Evolutionary conservation across 2,797 vertebrate species (phyloP), one percentile per base, ranked within the genome.

Genomic region (Micrastur ruficollis): DNA sequence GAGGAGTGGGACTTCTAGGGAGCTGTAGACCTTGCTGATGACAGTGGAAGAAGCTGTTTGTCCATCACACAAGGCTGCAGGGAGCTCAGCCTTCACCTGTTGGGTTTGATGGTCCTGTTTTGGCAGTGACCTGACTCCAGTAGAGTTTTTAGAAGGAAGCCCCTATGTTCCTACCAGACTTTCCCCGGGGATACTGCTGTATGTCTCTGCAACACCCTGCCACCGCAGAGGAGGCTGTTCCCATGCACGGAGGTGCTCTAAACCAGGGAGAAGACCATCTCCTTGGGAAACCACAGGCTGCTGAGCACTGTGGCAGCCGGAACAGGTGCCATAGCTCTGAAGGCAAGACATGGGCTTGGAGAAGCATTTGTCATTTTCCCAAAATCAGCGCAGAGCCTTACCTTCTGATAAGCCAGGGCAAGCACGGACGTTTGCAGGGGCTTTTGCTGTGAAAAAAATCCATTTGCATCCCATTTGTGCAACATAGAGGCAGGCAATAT

Each of bases 91-190:
- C 9, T 2, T 52, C 8, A 5, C 62, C 50, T 0, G 0, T 5
- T 12, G 40, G 13, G n/a, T 73, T 56, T 34, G 40, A 15, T 56
- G 70, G 52, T 40, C 53, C 42, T 4, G 0, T 42, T 89, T 68
- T 19, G 31, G 25, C 40, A 4, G 0, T 26, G 55, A 12, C 14
- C 3, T 0, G 40, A 9, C 52, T 62, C 62, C 10, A 2, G 27
- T 5, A 22, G 59, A 53, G 12, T 7, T 66, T 66, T 53, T 10
- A 27, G 73, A 19, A 6, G 40, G 74, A 66, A 66, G n/a, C 38
- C 4, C 0, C 0, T 0, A 4, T 7, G 14, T 61, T 85, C 34
- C 61, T 32, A 6, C 14, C 2, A 1, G 52, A 6, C 2, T 46
- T 50, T 17, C 16, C 50, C 49, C 5, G 1, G 27, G 36, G 15